These are phyloP conservation scores for Dasypogon diadema DNA, from an alignment of 2,888 invertebrate genomes.

Conservation along the genomic window DNA sequence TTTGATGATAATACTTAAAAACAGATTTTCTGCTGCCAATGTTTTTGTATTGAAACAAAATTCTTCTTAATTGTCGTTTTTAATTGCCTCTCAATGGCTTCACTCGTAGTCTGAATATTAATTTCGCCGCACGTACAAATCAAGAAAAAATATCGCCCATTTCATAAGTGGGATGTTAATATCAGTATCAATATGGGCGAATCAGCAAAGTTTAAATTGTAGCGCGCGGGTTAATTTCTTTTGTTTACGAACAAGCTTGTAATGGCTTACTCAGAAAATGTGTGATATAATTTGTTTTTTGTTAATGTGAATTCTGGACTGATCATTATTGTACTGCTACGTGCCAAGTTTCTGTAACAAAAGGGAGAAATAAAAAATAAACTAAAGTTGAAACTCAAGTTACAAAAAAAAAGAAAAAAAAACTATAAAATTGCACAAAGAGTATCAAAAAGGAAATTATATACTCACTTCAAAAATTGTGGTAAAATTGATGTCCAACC, in stretches of 20 bases:
- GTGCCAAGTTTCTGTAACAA: constrained; percentile 80
- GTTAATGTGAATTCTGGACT: constrained; percentile 89
- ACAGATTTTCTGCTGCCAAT: constrained; percentile 54
- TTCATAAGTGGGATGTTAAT: constrained; percentile 30
- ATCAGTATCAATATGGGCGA: constrained; percentile 6
- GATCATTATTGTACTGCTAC: constrained; percentile 88
- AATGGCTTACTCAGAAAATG: constrained; percentile 72
- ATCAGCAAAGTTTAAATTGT: constrained; percentile 10
- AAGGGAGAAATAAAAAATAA: neutral
- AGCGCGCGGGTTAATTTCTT: neutral
- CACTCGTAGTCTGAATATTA: constrained; percentile 46
- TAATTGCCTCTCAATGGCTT: constrained; percentile 58
- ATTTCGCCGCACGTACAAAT: constrained; percentile 53
- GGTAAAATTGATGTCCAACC: constrained; percentile 90
- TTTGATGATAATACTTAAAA: constrained; percentile 61
- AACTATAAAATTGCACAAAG: neutral
- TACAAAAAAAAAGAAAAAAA: neutral
- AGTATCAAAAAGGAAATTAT: too few relatives aligned
- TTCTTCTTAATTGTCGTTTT: constrained; percentile 51
- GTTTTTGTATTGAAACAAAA: constrained; percentile 23
- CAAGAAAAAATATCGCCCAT: neutral
- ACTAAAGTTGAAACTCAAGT: neutral
- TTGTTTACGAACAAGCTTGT: constrained; percentile 63
- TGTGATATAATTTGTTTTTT: constrained; percentile 92
- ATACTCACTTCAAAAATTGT: constrained; percentile 89